A percentile compares a stretch with the other conserved stretches of the same genome.
phyloP scores from a whole-genome alignment of 2,888 invertebrate genomes.

The Sympetrum striolatum region DNA sequence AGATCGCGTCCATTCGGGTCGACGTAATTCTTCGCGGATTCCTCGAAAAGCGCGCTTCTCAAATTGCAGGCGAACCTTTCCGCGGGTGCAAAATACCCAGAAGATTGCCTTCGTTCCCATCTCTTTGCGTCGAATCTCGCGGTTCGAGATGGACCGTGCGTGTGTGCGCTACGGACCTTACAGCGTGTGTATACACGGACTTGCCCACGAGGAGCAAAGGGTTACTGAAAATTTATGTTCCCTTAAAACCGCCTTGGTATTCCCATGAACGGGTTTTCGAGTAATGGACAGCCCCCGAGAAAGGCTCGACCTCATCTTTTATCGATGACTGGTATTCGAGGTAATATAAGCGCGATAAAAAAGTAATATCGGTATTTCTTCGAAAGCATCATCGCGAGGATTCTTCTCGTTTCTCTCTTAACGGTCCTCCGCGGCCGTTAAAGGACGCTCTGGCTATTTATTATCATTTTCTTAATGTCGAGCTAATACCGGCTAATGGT shows the following conservation, averaged over 20 bases:
- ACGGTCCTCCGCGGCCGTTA: neutral
- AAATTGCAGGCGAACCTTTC: neutral
- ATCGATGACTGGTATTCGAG: conserved; percentile 39
- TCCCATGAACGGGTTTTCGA: conserved; percentile 30
- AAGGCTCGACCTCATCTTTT: conserved; percentile 3
- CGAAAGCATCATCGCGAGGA: conserved; percentile 2
- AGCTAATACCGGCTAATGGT: neutral
- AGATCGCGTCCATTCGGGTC: neutral
- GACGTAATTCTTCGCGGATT: neutral
- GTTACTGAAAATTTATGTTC: conserved; percentile 38
- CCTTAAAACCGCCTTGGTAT: conserved; percentile 12
- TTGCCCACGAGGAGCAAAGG: neutral
- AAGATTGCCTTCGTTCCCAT: neutral
- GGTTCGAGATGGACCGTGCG: neutral
- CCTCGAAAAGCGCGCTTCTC: neutral
- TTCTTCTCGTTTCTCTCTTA: neutral
- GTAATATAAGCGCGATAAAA: conserved; percentile 10
- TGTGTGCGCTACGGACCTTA: neutral
- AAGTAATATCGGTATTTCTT: conserved; percentile 25
- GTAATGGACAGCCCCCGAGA: neutral
- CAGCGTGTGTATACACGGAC: neutral
- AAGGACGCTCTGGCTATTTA: neutral
- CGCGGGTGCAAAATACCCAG: neutral
- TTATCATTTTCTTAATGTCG: neutral
- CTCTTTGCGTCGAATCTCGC: neutral